phyloP scores from a whole-genome alignment of 2,113 vertebrate genomes.

The Hirundichthys speculiger region DNA sequence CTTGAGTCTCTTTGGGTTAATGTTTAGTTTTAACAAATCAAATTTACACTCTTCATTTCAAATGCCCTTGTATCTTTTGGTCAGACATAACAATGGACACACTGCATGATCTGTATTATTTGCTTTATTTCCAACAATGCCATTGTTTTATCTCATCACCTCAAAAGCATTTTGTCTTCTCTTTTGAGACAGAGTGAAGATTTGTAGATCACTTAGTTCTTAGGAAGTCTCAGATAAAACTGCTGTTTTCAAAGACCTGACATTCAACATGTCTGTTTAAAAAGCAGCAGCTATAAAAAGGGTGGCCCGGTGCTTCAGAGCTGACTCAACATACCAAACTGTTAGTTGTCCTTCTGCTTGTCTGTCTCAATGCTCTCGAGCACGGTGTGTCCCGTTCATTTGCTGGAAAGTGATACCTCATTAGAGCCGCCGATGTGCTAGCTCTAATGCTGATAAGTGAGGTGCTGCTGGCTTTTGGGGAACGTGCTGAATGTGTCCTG shows the following conservation, averaged over 20 bases:
- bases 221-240: conserved; percentile 10
- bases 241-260: not conserved
- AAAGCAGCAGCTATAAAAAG: conserved; percentile 8
- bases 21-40: not conserved
- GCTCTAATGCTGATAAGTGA: conserved; percentile 49
- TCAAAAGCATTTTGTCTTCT: conserved; percentile 11
- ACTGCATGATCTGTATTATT: too few species aligned
- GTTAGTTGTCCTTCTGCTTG: conserved; percentile 15
- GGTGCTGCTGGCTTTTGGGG: conserved; percentile 43
- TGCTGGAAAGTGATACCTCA: conserved; percentile 70
- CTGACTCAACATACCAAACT: conserved; percentile 27
- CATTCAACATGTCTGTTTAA: conserved; percentile 7
- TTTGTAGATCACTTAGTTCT: conserved; percentile 1
- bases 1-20: not conserved
- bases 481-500: conserved; percentile 8
- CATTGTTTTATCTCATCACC: conserved; percentile 1
- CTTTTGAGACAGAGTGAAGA: not conserved
- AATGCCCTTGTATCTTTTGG: too few species aligned
- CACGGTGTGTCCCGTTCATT: conserved; percentile 74
- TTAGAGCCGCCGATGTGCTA: conserved; percentile 66
- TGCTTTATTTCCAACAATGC: too few species aligned
- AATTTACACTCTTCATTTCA: too few species aligned
- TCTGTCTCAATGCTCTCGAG: conserved; percentile 67
- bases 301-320: not conserved
- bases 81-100: too few species aligned